A percentile compares a stretch with the other conserved stretches of the same genome.
Evolutionary conservation across 2,113 vertebrate genomes (phyloP).

Genomic region (Halcyon senegalensis): DNA sequence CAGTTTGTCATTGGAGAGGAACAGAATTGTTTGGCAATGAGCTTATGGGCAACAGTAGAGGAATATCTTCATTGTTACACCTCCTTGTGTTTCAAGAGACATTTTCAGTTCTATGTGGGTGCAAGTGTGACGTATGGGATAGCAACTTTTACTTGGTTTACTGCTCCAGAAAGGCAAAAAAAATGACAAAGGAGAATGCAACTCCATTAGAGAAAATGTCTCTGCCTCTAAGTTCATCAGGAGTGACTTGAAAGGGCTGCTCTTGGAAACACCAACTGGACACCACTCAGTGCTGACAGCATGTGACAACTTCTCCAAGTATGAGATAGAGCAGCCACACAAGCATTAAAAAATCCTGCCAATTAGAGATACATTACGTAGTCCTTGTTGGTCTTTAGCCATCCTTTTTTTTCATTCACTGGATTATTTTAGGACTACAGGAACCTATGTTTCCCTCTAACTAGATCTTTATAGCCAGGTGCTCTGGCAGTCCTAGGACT

Average conservation of each 20-base stretch:
- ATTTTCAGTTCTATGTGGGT: background rate
- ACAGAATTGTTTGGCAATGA: background rate
- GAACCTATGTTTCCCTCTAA: background rate
- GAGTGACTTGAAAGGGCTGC: background rate
- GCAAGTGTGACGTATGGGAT: background rate
- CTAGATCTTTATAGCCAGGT: background rate
- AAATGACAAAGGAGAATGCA: background rate
- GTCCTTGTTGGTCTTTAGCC: background rate
- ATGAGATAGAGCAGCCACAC: background rate
- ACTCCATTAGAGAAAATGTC: background rate
- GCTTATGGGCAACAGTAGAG: background rate
- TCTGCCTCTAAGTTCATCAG: background rate
- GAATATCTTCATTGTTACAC: background rate
- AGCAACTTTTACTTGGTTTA: background rate
- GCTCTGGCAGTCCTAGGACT: background rate
- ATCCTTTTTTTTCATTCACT: background rate
- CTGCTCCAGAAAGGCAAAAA: background rate
- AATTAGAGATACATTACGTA: background rate
- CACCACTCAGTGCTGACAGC: background rate
- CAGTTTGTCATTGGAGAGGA: background rate
- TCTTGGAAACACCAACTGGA: constrained; percentile 1
- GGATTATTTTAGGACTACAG: background rate
- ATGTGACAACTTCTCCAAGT: background rate
- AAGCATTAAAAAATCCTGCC: background rate
- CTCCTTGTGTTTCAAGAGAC: background rate